Evolutionary conservation across 2,888 invertebrate species (phyloP).

Genomic region (Charanyca ferruginea): DNA sequence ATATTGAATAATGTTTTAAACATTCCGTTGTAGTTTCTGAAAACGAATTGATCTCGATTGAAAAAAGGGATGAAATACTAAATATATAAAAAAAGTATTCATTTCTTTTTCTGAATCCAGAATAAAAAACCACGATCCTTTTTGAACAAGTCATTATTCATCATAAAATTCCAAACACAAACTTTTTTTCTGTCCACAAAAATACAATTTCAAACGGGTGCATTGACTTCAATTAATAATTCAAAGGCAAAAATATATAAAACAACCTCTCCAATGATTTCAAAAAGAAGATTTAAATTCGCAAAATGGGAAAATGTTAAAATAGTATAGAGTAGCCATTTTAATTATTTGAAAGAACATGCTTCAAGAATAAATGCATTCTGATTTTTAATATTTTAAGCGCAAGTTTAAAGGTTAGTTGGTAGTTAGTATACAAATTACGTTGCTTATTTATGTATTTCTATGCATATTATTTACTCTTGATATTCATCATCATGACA

Average conservation of each 20-base stretch:
- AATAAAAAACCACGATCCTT: neutral
- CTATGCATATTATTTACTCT: conserved; percentile 1
- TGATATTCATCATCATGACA: no score
- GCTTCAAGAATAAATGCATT: conserved; percentile 10
- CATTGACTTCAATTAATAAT: neutral
- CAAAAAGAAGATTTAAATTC: conserved; percentile 5
- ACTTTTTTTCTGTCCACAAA: neutral
- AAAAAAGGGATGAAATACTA: no score
- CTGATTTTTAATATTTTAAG: conserved; percentile 22
- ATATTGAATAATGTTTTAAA: no score
- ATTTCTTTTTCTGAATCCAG: no score
- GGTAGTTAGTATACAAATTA: conserved; percentile 1
- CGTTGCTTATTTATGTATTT: neutral
- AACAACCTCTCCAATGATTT: neutral
- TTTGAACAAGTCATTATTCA: neutral
- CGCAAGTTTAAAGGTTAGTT: neutral
- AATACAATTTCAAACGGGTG: neutral
- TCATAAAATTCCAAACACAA: neutral
- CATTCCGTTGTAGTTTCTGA: no score
- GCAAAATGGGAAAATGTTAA: conserved; percentile 23
- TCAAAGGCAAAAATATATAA: conserved; percentile 14
- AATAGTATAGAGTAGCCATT: neutral
- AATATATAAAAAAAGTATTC: no score
- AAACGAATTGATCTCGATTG: no score
- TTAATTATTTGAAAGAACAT: conserved; percentile 13